phyloP scores from a whole-genome alignment of 2,888 invertebrate species.

The Chydorus sphaericus region DNA sequence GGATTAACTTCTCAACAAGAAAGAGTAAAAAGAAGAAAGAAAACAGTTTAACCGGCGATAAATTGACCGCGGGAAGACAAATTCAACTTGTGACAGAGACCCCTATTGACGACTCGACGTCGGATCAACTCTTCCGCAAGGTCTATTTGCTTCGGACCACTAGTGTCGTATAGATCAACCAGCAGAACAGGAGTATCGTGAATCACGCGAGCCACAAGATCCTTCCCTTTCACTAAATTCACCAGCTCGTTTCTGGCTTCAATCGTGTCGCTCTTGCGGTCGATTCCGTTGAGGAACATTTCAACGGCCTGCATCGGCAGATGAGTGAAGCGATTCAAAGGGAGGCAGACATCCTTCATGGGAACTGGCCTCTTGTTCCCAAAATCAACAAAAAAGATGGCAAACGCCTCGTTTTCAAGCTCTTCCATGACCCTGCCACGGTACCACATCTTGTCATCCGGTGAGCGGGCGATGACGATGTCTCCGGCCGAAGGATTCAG shows the following conservation, averaged over 20 bases:
- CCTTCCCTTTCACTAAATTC: background rate
- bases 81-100: too few species aligned
- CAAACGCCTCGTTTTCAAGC: background rate
- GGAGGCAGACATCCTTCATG: background rate
- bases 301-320: constrained; percentile 1
- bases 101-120: background rate
- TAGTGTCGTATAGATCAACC: background rate
- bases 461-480: constrained; percentile 4
- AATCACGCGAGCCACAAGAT: background rate
- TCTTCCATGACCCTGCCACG: constrained; percentile 8
- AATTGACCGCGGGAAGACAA: background rate
- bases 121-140: background rate
- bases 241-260: background rate
- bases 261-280: background rate
- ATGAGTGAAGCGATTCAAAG: background rate
- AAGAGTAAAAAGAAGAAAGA: too few species aligned
- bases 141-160: background rate
- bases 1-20: too few species aligned
- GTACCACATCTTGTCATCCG: constrained; percentile 2
- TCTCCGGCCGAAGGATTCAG: constrained; percentile 4
- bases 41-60: background rate
- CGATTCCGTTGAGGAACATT: background rate
- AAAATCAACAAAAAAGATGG: constrained; percentile 1
- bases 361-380: background rate
- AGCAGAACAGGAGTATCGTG: background rate